These are phyloP conservation scores for Elegia similella DNA, from an alignment of 2,888 invertebrate genomes.

Conservation along the genomic window DNA sequence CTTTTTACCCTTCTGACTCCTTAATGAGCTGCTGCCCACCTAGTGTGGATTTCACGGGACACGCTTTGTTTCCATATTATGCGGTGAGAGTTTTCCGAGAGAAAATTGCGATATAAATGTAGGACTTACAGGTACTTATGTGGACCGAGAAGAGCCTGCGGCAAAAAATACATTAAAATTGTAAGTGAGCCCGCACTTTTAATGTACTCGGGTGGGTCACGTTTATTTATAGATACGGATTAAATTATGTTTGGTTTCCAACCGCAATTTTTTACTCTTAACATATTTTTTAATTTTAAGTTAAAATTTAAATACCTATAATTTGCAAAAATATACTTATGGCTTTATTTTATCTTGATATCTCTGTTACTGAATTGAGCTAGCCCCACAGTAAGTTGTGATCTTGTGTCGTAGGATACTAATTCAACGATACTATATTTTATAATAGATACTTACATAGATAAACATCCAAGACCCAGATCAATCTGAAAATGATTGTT, in stretches of 20 bases:
- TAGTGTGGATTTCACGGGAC: constrained; percentile 65
- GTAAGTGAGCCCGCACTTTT: constrained; percentile 13
- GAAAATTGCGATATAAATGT: constrained; percentile 48
- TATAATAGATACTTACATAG: no score
- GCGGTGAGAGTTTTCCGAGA: constrained; percentile 44
- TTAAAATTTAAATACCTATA: no score
- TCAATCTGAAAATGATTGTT: no score
- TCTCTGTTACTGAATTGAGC: no score
- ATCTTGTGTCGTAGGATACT: no score
- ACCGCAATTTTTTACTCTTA: background rate
- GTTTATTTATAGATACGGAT: background rate
- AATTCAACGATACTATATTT: no score
- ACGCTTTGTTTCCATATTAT: constrained; percentile 63
- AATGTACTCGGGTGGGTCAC: constrained; percentile 7
- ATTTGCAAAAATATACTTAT: no score
- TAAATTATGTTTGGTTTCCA: background rate
- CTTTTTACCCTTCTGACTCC: constrained; percentile 76
- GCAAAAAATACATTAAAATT: constrained; percentile 21
- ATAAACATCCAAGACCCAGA: no score
- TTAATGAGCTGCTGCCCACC: constrained; percentile 75
- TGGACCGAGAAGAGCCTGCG: constrained; percentile 15
- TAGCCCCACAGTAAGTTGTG: no score
- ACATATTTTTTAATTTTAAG: background rate
- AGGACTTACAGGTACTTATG: constrained; percentile 16
- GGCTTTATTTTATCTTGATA: no score